Conservation (phyloP, 2,797 vertebrate species). For the Tapera naevia region DNA sequence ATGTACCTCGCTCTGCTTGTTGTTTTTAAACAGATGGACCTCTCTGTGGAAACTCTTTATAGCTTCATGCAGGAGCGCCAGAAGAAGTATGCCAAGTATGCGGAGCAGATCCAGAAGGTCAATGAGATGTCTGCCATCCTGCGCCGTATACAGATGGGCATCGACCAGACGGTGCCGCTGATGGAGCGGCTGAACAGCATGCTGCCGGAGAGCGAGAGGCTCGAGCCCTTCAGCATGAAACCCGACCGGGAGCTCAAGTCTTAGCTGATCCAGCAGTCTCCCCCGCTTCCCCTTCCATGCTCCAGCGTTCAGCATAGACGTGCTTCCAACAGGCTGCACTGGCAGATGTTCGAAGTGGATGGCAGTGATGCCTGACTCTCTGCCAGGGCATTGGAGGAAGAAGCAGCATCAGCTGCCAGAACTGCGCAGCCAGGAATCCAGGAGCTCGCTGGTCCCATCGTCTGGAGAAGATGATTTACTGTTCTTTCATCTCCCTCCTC, state of each 20-base stretch:
- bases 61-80: constrained; percentile 98
- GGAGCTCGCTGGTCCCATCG: not conserved
- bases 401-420: not conserved
- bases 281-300: not conserved
- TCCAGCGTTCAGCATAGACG: not conserved
- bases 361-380: not conserved
- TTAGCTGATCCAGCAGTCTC: not conserved
- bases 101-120: constrained; percentile 99
- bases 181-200: constrained; percentile 96
- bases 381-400: not conserved
- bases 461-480: not conserved
- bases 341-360: not conserved
- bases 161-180: constrained; percentile 94
- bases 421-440: not conserved
- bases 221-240: constrained; percentile 96
- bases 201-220: constrained; percentile 90
- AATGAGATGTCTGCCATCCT: constrained; percentile 99
- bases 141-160: constrained; percentile 97
- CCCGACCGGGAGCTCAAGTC: constrained; percentile 80
- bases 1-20: not conserved
- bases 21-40: constrained; percentile 86
- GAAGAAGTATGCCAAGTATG: constrained; percentile 97
- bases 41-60: constrained; percentile 93
- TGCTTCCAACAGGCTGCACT: not conserved
- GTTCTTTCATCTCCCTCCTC: not conserved